Conservation (phyloP, 2,113 vertebrate species). For the Sus scrofa region DNA sequence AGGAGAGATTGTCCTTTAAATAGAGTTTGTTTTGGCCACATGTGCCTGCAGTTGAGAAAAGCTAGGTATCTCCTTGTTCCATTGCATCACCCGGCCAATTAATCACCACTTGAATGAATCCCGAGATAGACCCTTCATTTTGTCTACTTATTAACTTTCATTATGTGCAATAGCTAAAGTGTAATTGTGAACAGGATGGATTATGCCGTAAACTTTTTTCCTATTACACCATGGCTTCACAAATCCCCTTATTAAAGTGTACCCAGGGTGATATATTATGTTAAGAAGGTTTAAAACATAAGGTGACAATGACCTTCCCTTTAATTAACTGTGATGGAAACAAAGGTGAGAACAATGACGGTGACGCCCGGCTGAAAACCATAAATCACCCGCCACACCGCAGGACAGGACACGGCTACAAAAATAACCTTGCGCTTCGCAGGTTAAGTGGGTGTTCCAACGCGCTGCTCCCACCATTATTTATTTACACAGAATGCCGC, state of each 20-base stretch:
- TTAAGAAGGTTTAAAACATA: conserved; percentile 95
- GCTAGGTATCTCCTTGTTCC: conserved; percentile 80
- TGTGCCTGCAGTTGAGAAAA: conserved; percentile 76
- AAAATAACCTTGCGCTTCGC: conserved; percentile 96
- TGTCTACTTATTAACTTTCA: conserved; percentile 91
- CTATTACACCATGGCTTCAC: conserved; percentile 92
- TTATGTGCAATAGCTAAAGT: conserved; percentile 87
- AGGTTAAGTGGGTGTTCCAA: conserved; percentile 91
- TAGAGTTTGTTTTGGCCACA: conserved; percentile 71
- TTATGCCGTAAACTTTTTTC: conserved; percentile 88
- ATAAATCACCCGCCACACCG: conserved; percentile 94
- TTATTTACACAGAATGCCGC: conserved; percentile 58
- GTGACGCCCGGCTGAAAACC: conserved; percentile 93
- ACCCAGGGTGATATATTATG: conserved; percentile 97
- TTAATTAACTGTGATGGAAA: conserved; percentile 99
- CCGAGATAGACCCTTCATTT: conserved; percentile 88
- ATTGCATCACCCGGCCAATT: conserved; percentile 85
- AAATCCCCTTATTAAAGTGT: conserved; percentile 91
- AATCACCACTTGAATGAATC: conserved; percentile 88
- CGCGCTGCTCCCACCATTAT: background rate
- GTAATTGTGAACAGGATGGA: conserved; percentile 91
- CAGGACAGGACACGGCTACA: conserved; percentile 90
- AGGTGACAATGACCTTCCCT: conserved; percentile 99
- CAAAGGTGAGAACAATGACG: conserved; percentile 97
- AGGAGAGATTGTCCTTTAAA: conserved; percentile 75